Evolutionary conservation across 2,113 vertebrate species (phyloP), one percentile per base, ranked within the genome.

Genomic region (Strix uralensis): DNA sequence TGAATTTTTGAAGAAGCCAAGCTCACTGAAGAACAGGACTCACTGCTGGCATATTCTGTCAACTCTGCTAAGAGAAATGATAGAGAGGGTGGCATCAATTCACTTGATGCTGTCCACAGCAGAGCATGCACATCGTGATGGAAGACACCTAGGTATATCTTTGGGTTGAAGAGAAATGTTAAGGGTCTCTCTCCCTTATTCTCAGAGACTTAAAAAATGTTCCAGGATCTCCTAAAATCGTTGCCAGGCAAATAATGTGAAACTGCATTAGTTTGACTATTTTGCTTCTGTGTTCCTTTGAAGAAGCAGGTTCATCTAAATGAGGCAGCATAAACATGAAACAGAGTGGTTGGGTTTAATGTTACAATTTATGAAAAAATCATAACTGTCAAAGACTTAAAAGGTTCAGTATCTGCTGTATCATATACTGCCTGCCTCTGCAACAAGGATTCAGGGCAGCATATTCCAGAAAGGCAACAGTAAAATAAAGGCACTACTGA

Each of bases 351-450:
- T 79, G 44, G 83, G 57, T 55, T 92, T 89, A 86, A 63, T 91
- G 57, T 44, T 94, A 79, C 49, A 81, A 79, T 78, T 94, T 85
- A 63, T 74, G 52, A 73, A 92, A 84, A 93, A 93, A 86, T 26
- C 7, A 4, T 66, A 63, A 65, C 89, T 94, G 93, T 92, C 66
- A 85, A 74, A 95, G 52, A 84, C 69, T 79, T 90, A 71, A 92
- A 92, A 92, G 46, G 61, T 94, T 91, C 83, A 69, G 72, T 52
- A 72, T 89, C 78, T 94, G 89, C 83, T 84, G 81, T 71, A 71
- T 81, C 57, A 32, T 30, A 74, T 17, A 52, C 30, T 85, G 81
- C 69, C 81, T 94, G 46, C 27, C 54, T 93, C 80, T 86, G 61
- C 0, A 2, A 18, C 46, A 47, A 46, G 29, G 52, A 88, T 59